Conservation (phyloP, 2,113 vertebrate species). For the Ciconia boyciana region DNA sequence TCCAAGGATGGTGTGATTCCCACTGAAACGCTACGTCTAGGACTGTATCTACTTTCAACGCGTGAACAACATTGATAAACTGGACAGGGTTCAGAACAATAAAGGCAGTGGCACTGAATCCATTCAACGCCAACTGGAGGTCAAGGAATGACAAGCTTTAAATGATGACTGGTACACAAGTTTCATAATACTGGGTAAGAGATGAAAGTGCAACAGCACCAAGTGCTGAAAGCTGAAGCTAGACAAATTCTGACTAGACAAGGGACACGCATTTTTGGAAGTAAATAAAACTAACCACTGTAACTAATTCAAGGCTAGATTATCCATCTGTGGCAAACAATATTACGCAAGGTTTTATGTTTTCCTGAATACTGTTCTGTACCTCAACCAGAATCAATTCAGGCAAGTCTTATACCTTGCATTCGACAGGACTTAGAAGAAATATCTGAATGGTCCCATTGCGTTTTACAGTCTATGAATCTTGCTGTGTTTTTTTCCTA, state of each 20-base stretch:
- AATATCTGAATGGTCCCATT: not conserved
- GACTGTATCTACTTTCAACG: not conserved
- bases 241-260: not conserved
- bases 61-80: not conserved
- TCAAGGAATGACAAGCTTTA: not conserved
- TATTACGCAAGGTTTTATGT: not conserved
- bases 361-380: not conserved
- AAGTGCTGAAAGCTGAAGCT: not conserved
- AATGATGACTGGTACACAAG: not conserved
- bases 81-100: not conserved
- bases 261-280: not conserved
- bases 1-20: not conserved
- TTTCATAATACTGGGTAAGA: not conserved
- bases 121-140: not conserved
- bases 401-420: not conserved
- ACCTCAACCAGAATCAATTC: not conserved
- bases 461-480: not conserved
- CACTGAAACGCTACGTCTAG: accelerated
- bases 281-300: conserved; percentile 1
- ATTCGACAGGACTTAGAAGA: not conserved
- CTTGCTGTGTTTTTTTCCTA: not conserved
- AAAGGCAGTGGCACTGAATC: not conserved
- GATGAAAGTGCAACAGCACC: not conserved
- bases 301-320: not conserved
- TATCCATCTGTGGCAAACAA: not conserved